Evolutionary conservation across 2,113 vertebrate genomes (phyloP).

Genomic region (Clinocottus analis): DNA sequence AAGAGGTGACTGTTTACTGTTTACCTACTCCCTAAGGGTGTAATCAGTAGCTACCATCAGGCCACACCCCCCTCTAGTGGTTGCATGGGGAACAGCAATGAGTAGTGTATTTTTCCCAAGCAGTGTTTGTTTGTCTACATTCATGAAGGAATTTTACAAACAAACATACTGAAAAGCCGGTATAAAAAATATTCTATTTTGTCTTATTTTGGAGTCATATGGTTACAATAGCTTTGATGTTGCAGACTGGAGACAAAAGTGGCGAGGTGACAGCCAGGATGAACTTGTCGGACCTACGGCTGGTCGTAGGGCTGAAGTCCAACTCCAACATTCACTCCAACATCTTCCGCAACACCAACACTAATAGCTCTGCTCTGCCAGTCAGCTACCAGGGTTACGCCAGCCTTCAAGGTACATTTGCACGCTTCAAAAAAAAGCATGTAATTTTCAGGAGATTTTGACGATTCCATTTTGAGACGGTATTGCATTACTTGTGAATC

Average conservation of each 20-base stretch:
- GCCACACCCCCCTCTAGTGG: slow-evolving; percentile 63
- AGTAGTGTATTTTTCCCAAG: neutral
- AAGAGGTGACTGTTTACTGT: slow-evolving; percentile 87
- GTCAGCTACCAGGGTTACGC: slow-evolving; percentile 77
- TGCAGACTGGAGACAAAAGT: slow-evolving; percentile 89
- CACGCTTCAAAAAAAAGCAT: neutral
- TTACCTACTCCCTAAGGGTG: slow-evolving; percentile 25
- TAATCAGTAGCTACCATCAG: slow-evolving; percentile 1
- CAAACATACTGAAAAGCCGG: no score
- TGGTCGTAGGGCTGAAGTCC: slow-evolving; percentile 89
- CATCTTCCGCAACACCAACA: slow-evolving; percentile 86
- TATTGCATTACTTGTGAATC: neutral
- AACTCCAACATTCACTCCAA: slow-evolving; percentile 83
- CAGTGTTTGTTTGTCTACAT: neutral
- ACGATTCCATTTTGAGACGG: neutral
- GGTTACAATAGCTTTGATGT: neutral
- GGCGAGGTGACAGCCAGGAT: slow-evolving; percentile 92
- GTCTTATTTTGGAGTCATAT: neutral
- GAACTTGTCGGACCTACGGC: slow-evolving; percentile 94
- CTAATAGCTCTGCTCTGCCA: slow-evolving; percentile 83
- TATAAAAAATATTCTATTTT: neutral
- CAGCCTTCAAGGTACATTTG: slow-evolving; percentile 79
- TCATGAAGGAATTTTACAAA: neutral
- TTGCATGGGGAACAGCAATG: slow-evolving; percentile 30
- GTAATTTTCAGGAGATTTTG: neutral